phyloP scores from a whole-genome alignment of 2,888 invertebrate genomes.

The Stenichneumon culpator region DNA sequence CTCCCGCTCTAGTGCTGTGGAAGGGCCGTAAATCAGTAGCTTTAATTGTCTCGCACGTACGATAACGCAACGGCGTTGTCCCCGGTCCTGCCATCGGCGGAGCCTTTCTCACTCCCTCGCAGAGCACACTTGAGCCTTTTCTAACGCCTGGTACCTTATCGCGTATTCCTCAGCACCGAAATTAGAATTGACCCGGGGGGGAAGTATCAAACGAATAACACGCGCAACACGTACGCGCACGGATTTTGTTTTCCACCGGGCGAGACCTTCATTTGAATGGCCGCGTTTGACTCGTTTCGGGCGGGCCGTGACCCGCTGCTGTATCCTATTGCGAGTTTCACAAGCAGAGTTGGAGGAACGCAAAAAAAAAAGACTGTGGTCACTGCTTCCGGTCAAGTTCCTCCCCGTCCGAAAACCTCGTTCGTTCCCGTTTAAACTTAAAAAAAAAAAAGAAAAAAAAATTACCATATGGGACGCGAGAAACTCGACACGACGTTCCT shows the following conservation, averaged over 20 bases:
- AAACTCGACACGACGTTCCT: background rate
- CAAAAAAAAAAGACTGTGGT: slow-evolving; percentile 6
- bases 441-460: background rate
- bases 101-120: background rate
- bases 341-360: background rate
- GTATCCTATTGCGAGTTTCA: slow-evolving; percentile 8
- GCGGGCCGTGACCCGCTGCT: slow-evolving; percentile 6
- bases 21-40: slow-evolving; percentile 62
- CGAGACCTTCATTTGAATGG: slow-evolving; percentile 31
- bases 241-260: slow-evolving; percentile 7
- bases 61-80: slow-evolving; percentile 71
- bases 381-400: slow-evolving; percentile 27
- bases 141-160: slow-evolving; percentile 19
- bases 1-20: background rate
- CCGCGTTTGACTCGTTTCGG: slow-evolving; percentile 23
- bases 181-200: slow-evolving; percentile 24
- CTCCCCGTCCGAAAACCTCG: background rate
- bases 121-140: background rate
- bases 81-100: slow-evolving; percentile 60
- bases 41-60: slow-evolving; percentile 68
- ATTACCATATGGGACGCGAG: background rate
- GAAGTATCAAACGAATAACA: slow-evolving; percentile 28
- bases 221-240: slow-evolving; percentile 36
- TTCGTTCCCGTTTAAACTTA: background rate
- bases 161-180: slow-evolving; percentile 15